phyloP scores from a whole-genome alignment of 2,888 invertebrate genomes.

The Campaea margaritaria region DNA sequence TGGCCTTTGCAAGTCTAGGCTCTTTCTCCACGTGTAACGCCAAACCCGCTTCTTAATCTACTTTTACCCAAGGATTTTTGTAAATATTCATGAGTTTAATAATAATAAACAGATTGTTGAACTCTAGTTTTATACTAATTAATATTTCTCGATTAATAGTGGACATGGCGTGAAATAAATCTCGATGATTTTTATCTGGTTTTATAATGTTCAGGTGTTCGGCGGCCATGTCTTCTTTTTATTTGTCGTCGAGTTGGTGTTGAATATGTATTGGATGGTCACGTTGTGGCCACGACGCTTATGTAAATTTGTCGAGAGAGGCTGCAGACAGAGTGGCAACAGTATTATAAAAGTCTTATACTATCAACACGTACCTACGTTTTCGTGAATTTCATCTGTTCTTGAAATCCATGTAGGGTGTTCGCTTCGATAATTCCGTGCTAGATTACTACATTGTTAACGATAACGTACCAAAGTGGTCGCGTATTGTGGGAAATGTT shows the following conservation, averaged over 20 bases:
- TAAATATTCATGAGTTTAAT: constrained; percentile 38
- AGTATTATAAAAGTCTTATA: constrained; percentile 44
- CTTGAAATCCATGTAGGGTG: constrained; percentile 2
- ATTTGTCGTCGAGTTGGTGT: constrained; percentile 62
- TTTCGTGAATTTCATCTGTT: constrained; percentile 21
- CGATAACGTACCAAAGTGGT: background rate
- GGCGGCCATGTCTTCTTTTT: constrained; percentile 57
- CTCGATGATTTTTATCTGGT: constrained; percentile 61
- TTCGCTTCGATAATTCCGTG: background rate
- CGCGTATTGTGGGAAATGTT: too few species aligned
- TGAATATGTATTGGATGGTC: constrained; percentile 65
- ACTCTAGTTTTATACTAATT: constrained; percentile 65
- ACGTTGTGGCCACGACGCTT: constrained; percentile 64
- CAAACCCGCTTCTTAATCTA: constrained; percentile 28
- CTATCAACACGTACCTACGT: constrained; percentile 42
- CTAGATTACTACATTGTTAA: background rate
- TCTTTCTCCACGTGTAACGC: constrained; percentile 33
- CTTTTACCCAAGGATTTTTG: constrained; percentile 29
- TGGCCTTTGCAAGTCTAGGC: constrained; percentile 5
- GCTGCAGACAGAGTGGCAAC: constrained; percentile 80
- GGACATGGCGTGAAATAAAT: constrained; percentile 67
- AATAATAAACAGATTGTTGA: constrained; percentile 69
- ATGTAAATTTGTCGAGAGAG: constrained; percentile 65
- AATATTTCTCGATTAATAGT: constrained; percentile 70
- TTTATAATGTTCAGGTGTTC: constrained; percentile 68